Evolutionary conservation across 2,797 vertebrate species (phyloP), one percentile per base, ranked within the genome.

Genomic region (Cryptoblepharus egeriae): DNA sequence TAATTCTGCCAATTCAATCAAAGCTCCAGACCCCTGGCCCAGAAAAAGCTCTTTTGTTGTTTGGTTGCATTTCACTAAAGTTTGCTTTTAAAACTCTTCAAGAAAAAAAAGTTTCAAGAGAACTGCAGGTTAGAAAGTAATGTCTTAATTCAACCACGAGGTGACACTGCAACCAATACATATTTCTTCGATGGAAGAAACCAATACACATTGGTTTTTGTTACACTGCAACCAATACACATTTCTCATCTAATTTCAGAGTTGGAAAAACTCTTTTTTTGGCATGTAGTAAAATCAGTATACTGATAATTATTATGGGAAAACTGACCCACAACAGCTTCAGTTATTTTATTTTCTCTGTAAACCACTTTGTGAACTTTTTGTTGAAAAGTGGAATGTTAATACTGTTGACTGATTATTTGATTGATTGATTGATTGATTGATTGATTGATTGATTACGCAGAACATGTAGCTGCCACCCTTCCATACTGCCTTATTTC

Each of bases 41-140:
- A 80, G n/a, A 45, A 57, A 79, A 71, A 16, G 24, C 24, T 42
- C 35, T 63, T 80, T 81, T 72, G 39, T 37, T 55, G 60, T 42
- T 24, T 37, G 35, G 65, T 58, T 80, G 13, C 45, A 57, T 75
- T 80, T 72, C 18, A 55, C 58, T 32, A 37, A 18, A 60, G 65
- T 65, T 80, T 77, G 49, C 49, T 77, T 12, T 77, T 65, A 28
- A 67, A 26, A 18, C 18, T 35, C 26, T n/a, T 68, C 37, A 68
- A 28, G 45, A 11, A 32, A 60, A 76, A 18, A 45, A 57, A 52
- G 32, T 2, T 18, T 57, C 55, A 58, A 61, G n/a, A 60, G 26
- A 5, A 22, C 28, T 71, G 45, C 58, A 73, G 24, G 16, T 16
- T 64, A 30, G 60, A 77, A 30, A 57, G 22, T 45, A 24, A 39